Evolutionary conservation across 23 tunicate genomes (phyloP).

Genomic region (Halocynthia roretzi): DNA sequence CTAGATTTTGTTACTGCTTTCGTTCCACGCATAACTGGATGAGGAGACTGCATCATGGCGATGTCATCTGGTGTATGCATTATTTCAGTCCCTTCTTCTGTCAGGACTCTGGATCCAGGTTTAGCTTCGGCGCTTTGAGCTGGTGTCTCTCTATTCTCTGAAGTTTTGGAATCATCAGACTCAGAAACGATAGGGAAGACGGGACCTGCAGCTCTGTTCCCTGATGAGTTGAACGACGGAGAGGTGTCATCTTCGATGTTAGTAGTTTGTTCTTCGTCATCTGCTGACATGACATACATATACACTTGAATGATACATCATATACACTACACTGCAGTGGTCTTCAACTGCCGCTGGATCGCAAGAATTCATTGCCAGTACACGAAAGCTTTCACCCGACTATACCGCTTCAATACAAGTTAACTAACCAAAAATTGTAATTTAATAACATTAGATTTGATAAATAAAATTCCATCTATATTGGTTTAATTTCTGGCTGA

Average conservation of each 20-base stretch:
- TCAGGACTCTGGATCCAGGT: neutral
- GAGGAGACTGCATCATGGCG: slow-evolving; percentile 2
- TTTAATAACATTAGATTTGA: too few relatives aligned
- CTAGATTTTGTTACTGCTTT: slow-evolving; percentile 5
- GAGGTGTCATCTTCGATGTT: neutral
- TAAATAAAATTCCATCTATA: too few relatives aligned
- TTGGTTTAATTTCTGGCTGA: too few relatives aligned
- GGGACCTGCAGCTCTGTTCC: neutral
- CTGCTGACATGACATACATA: neutral
- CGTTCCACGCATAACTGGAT: slow-evolving; percentile 8
- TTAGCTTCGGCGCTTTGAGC: neutral
- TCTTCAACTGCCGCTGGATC: neutral
- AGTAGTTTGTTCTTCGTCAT: neutral
- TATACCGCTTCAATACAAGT: neutral
- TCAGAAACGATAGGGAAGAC: too few relatives aligned
- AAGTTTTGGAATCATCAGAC: too few relatives aligned
- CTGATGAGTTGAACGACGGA: neutral
- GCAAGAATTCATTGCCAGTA: neutral
- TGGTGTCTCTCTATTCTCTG: neutral
- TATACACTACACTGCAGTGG: too few relatives aligned
- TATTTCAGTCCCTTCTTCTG: neutral
- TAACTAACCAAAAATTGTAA: neutral
- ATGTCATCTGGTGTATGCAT: slow-evolving; percentile 14
- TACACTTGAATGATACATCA: too few relatives aligned
- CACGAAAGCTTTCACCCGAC: neutral